Evolutionary conservation across 2,888 invertebrate species (phyloP).

Genomic region (Pardosa pseudoannulata): DNA sequence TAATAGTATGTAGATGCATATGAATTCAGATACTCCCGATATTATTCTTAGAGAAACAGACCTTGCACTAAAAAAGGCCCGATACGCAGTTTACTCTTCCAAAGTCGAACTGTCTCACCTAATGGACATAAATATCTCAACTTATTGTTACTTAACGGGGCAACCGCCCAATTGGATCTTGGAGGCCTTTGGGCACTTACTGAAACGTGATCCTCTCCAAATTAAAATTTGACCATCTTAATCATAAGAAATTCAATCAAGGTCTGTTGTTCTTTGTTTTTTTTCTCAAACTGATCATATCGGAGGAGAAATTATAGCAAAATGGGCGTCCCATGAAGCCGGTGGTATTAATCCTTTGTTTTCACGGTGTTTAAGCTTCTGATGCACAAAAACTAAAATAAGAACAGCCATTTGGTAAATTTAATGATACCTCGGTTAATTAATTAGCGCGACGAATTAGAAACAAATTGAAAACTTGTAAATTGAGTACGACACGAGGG

Average conservation of each 20-base stretch:
- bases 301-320: not conserved
- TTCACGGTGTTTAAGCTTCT: not conserved
- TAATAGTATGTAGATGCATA: too few relatives aligned
- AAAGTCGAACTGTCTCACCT: too few relatives aligned
- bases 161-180: not conserved
- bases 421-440: not conserved
- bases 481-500: not conserved
- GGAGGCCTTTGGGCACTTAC: not conserved
- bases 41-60: too few relatives aligned
- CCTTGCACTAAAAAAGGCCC: too few relatives aligned
- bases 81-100: too few relatives aligned
- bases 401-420: not conserved
- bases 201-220: slow-evolving; percentile 18
- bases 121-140: not conserved
- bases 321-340: not conserved
- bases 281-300: not conserved
- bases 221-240: slow-evolving; percentile 37
- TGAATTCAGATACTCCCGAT: too few relatives aligned
- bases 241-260: slow-evolving; percentile 26
- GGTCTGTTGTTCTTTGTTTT: not conserved
- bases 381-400: not conserved
- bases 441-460: not conserved
- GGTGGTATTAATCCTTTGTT: not conserved
- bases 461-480: not conserved
- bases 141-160: not conserved